Conservation (phyloP, 1,140 invertebrate genomes). For the Drosophila subpulchrella region DNA sequence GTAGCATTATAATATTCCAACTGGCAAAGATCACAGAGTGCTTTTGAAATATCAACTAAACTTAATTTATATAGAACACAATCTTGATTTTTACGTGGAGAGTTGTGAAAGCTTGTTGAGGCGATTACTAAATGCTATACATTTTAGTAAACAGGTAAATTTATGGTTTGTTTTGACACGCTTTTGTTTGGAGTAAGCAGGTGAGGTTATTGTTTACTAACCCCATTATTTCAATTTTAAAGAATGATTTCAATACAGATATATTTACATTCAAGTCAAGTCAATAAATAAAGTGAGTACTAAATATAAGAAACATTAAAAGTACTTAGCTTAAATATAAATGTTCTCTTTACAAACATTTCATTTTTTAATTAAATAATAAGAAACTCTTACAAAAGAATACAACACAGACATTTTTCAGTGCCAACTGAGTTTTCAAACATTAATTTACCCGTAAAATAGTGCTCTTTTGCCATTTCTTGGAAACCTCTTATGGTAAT, state of each 20-base stretch:
- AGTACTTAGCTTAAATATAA: no score
- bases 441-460: slow-evolving; percentile 3
- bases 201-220: neutral
- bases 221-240: neutral
- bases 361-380: no score
- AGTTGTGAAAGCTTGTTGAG: neutral
- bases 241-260: neutral
- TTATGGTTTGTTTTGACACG: neutral
- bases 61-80: neutral
- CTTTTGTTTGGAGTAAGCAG: neutral
- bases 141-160: neutral
- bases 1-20: neutral
- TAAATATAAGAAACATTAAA: neutral
- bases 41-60: neutral
- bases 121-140: neutral
- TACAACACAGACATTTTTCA: neutral
- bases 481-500: slow-evolving; percentile 15
- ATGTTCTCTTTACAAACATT: no score
- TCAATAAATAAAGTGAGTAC: neutral
- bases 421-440: neutral
- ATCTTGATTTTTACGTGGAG: neutral
- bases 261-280: neutral
- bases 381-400: no score
- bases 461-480: neutral
- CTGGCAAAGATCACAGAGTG: neutral